Percentiles rank a stretch among this genome's conserved stretches.
phyloP scores from a whole-genome alignment of 2,888 invertebrate species.

The Chromoteleia sp. region DNA sequence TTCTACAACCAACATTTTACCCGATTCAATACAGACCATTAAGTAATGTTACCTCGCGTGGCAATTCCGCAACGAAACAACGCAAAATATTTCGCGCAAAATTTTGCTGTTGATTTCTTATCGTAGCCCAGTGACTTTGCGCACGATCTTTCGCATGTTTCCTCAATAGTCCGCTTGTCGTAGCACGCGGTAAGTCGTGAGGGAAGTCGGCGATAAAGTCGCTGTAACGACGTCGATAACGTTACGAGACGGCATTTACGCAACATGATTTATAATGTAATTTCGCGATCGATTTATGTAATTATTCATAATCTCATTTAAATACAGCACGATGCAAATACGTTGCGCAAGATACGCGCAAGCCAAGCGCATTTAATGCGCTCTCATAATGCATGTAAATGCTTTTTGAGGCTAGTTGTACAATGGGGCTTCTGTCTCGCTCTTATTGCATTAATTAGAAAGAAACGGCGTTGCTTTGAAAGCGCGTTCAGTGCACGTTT shows the following conservation, averaged over 20 bases:
- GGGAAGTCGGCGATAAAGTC: conserved; percentile 14
- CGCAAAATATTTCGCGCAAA: too few relatives aligned
- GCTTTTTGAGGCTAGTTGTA: conserved; percentile 1
- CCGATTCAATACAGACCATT: not conserved
- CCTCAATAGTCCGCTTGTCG: too few relatives aligned
- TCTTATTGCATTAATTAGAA: conserved; percentile 4
- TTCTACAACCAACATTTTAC: not conserved
- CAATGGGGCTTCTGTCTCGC: not conserved
- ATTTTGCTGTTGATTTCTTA: too few relatives aligned
- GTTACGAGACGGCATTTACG: conserved; percentile 6
- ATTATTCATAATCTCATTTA: conserved; percentile 36
- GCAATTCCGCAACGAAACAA: too few relatives aligned
- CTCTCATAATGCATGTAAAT: conserved; percentile 28
- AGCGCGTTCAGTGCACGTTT: not conserved
- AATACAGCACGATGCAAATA: conserved; percentile 23
- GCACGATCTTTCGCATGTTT: not conserved
- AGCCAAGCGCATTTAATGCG: conserved; percentile 14
- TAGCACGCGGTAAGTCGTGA: conserved; percentile 3
- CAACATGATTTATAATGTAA: conserved; percentile 23
- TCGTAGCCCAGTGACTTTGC: conserved; percentile 7
- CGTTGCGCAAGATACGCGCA: conserved; percentile 4
- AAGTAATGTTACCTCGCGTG: not conserved
- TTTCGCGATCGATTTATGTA: conserved; percentile 35
- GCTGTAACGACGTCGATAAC: conserved; percentile 13
- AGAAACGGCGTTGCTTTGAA: not conserved